Evolutionary conservation across 2,888 invertebrate species (phyloP).

Genomic region (Anodontia alba): DNA sequence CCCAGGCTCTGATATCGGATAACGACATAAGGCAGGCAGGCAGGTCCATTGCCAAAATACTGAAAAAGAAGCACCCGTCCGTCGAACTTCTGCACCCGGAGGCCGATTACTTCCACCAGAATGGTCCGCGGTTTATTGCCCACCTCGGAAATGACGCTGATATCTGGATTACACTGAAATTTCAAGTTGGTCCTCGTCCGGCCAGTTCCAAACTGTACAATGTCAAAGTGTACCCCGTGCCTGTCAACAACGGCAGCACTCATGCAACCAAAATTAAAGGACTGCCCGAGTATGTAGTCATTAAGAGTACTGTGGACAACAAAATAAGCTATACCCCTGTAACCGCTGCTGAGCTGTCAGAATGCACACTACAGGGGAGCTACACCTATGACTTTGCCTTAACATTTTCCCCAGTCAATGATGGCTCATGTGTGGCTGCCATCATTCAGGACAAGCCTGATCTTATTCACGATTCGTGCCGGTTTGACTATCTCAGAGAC

Average conservation of each 20-base stretch:
- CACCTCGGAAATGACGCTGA: neutral
- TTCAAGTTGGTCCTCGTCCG: neutral
- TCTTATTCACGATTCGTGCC: neutral
- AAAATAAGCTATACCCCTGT: neutral
- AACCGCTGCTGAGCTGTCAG: neutral
- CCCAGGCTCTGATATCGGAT: neutral
- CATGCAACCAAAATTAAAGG: neutral
- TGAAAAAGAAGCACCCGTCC: neutral
- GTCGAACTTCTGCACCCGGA: no score
- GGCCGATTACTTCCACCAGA: no score
- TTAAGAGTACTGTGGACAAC: neutral
- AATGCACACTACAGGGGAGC: neutral
- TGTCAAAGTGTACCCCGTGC: no score
- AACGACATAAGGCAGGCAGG: neutral
- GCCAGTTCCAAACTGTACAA: neutral
- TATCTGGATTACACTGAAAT: neutral
- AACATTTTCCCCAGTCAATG: neutral
- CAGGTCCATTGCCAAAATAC: no score
- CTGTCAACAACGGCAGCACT: no score
- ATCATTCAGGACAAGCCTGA: neutral
- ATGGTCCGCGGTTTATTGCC: neutral
- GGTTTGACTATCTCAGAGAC: neutral
- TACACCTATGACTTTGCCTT: neutral
- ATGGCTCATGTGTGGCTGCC: neutral
- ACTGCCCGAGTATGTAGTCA: neutral